Evolutionary conservation across 1,140 invertebrate genomes (phyloP).

Genomic region (Hyphantria cunea): DNA sequence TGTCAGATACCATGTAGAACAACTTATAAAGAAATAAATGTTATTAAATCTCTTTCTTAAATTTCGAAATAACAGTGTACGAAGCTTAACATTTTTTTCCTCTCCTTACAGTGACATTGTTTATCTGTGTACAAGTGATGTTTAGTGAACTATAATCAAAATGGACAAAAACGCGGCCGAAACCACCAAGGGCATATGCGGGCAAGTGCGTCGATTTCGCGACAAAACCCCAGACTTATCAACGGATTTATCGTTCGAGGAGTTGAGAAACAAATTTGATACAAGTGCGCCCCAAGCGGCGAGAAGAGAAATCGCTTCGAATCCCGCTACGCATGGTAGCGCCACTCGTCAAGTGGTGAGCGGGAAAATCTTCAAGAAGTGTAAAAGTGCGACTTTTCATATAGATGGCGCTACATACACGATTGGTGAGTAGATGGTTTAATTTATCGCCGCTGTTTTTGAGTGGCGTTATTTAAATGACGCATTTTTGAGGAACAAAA

Average conservation of each 20-base stretch:
- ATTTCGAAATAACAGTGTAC: no score
- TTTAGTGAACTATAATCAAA: constrained; percentile 46
- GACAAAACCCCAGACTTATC: constrained; percentile 60
- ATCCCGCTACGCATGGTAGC: constrained; percentile 75
- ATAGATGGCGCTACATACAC: constrained; percentile 90
- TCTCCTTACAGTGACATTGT: constrained; percentile 39
- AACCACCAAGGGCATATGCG: constrained; percentile 47
- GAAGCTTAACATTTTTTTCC: background rate
- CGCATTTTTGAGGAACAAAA: no score
- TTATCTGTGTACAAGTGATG: constrained; percentile 31
- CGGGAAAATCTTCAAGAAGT: constrained; percentile 87
- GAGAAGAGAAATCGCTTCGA: constrained; percentile 64
- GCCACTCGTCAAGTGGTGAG: constrained; percentile 78
- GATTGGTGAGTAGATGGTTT: constrained; percentile 84
- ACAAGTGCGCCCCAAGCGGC: constrained; percentile 58
- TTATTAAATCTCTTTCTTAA: no score
- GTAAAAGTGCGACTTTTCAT: constrained; percentile 90
- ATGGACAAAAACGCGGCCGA: constrained; percentile 70
- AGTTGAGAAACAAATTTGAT: constrained; percentile 70
- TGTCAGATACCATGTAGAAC: no score
- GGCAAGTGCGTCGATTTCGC: constrained; percentile 57
- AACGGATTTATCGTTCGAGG: constrained; percentile 68
- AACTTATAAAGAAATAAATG: no score
- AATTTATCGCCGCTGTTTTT: constrained; percentile 11
- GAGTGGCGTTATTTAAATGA: constrained; percentile 16